Evolutionary conservation across 2,797 vertebrate species (phyloP).

Genomic region (Echeneis naucrates): DNA sequence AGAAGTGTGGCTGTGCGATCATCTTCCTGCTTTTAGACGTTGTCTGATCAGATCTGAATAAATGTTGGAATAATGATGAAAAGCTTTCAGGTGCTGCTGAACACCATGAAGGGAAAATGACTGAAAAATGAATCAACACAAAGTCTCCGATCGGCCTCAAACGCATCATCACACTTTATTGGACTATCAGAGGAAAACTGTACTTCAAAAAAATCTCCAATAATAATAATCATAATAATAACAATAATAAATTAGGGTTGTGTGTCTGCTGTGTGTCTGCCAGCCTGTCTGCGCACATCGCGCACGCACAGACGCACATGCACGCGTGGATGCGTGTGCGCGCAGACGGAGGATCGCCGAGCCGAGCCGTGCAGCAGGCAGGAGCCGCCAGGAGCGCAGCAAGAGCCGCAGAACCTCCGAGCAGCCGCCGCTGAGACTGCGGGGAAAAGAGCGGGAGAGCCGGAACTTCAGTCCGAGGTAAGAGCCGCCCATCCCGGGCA

Average conservation of each 20-base stretch:
- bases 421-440: conserved; percentile 57
- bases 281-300: conserved; percentile 38
- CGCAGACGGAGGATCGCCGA: conserved; percentile 78
- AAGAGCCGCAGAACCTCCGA: conserved; percentile 66
- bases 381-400: conserved; percentile 83
- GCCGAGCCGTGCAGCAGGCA: conserved; percentile 84
- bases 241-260: not conserved
- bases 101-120: too few species aligned
- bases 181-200: accelerated
- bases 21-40: not conserved
- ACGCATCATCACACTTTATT: not conserved
- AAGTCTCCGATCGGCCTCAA: not conserved
- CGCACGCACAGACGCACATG: conserved; percentile 28
- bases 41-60: too few species aligned
- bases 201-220: too few species aligned
- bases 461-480: conserved; percentile 71
- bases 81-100: too few species aligned
- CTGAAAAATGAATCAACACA: not conserved
- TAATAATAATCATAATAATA: too few species aligned
- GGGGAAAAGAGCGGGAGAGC: conserved; percentile 60
- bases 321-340: conserved; percentile 53
- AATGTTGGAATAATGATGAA: not conserved
- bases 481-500: conserved; percentile 41
- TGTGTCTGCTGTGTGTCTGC: not conserved
- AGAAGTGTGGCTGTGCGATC: not conserved